phyloP scores from a whole-genome alignment of 2,797 vertebrate species.

The Mergus octosetaceus region DNA sequence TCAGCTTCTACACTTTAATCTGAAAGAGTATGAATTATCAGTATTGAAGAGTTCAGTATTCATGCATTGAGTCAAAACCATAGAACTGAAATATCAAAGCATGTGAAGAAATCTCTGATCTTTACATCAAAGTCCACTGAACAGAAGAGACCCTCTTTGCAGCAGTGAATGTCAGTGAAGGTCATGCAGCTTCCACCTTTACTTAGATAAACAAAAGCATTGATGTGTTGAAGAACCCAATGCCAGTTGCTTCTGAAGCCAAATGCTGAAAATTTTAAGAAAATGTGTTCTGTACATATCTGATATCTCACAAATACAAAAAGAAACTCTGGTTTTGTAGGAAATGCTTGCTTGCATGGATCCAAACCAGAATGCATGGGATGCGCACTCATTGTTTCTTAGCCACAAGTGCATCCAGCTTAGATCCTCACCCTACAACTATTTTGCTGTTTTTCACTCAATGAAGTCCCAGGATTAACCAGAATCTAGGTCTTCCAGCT shows the following conservation, averaged over 20 bases:
- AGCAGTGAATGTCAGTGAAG: constrained; percentile 9
- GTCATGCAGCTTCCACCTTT: constrained; percentile 18
- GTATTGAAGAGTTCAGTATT: not conserved
- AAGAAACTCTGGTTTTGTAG: not conserved
- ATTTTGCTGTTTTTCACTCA: not conserved
- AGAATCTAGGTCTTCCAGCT: not conserved
- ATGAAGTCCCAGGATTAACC: not conserved
- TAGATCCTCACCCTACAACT: not conserved
- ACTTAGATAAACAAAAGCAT: not conserved
- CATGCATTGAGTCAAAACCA: constrained; percentile 5
- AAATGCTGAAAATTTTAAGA: not conserved
- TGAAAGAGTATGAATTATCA: not conserved
- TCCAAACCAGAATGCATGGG: rapidly evolving
- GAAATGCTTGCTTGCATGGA: not conserved
- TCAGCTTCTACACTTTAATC: not conserved
- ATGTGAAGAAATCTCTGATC: constrained; percentile 54
- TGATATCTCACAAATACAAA: not conserved
- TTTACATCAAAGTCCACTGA: constrained; percentile 53
- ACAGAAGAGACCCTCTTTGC: constrained; percentile 6
- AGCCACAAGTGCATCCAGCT: not conserved
- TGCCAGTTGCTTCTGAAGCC: not conserved
- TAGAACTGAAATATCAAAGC: constrained; percentile 49
- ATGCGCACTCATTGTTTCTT: rapidly evolving
- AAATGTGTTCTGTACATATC: not conserved
- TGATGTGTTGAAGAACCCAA: constrained; percentile 9